A percentile compares a stretch with the other conserved stretches of the same genome.
These are phyloP conservation scores for Spongilla lacustris DNA, from an alignment of 37 sponge, comb jelly and placozoan genomes.

Conservation along the genomic window DNA sequence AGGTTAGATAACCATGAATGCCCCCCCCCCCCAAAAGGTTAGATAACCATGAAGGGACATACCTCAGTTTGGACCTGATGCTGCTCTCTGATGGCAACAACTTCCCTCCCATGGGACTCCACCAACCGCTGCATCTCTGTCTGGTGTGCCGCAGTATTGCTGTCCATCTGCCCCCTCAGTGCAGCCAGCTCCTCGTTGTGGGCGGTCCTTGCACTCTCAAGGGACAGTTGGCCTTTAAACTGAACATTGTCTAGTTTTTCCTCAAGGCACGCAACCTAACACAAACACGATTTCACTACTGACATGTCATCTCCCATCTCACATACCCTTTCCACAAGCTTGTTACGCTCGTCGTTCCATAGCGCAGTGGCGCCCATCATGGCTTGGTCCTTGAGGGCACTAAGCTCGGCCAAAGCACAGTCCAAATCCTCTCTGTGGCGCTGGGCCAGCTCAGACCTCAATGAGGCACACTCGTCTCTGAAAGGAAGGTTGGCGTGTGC, in stretches of 20 bases:
- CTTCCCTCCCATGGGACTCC: background rate
- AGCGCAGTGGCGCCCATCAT: constrained; percentile 32
- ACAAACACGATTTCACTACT: background rate
- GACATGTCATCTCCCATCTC: no score
- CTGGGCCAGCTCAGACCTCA: constrained; percentile 51
- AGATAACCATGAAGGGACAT: background rate
- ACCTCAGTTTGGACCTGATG: background rate
- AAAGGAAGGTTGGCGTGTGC: background rate
- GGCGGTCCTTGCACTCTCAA: constrained; percentile 15
- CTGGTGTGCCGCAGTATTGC: background rate
- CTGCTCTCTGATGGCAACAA: background rate
- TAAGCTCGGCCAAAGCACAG: constrained; percentile 51
- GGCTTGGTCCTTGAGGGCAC: constrained; percentile 51
- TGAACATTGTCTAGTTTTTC: constrained; percentile 14
- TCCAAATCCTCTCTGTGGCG: constrained; percentile 40
- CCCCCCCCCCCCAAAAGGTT: no score
- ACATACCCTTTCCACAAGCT: constrained; percentile 49
- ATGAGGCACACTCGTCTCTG: constrained; percentile 48
- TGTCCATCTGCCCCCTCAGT: constrained; percentile 24
- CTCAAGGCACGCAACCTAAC: constrained; percentile 19
- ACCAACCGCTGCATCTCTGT: background rate
- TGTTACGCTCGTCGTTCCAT: constrained; percentile 44
- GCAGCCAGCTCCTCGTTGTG: background rate
- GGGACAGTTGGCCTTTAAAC: background rate
- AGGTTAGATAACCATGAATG: no score